These are phyloP conservation scores for Synergus laeviventris DNA, from an alignment of 2,888 invertebrate species.

Conservation along the genomic window DNA sequence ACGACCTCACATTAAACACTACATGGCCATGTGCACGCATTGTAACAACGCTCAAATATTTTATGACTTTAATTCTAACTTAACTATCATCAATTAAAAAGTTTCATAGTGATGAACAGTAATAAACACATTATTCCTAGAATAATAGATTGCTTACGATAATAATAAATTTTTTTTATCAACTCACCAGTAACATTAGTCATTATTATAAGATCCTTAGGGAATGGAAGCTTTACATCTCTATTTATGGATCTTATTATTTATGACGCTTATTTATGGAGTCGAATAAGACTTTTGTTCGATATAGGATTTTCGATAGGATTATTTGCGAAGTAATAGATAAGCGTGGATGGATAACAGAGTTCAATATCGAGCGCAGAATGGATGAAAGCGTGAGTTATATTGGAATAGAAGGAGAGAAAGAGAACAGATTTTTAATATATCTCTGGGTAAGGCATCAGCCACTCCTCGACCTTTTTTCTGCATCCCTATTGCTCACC, in stretches of 20 bases:
- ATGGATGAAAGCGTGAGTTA: slow-evolving; percentile 13
- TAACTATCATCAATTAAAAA: background rate
- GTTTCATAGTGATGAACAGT: background rate
- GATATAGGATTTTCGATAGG: background rate
- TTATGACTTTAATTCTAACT: background rate
- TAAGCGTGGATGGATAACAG: slow-evolving; percentile 13
- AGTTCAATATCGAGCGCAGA: slow-evolving; percentile 20
- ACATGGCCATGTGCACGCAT: slow-evolving; percentile 1
- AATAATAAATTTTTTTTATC: background rate
- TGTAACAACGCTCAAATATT: background rate
- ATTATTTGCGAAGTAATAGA: slow-evolving; percentile 25
- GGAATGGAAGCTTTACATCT: background rate
- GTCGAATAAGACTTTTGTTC: background rate
- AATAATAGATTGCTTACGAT: background rate
- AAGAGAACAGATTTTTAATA: slow-evolving; percentile 33
- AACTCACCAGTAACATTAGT: background rate
- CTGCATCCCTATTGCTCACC: background rate
- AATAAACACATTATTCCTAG: background rate
- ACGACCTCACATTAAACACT: background rate
- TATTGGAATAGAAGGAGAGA: slow-evolving; percentile 18
- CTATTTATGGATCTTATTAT: too few relatives aligned
- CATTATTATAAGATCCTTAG: background rate
- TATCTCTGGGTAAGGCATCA: slow-evolving; percentile 34
- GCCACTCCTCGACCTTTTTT: slow-evolving; percentile 11
- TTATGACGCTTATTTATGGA: background rate